Evolutionary conservation across 1,140 invertebrate species (phyloP).

Genomic region (Heliconius hewitsoni): DNA sequence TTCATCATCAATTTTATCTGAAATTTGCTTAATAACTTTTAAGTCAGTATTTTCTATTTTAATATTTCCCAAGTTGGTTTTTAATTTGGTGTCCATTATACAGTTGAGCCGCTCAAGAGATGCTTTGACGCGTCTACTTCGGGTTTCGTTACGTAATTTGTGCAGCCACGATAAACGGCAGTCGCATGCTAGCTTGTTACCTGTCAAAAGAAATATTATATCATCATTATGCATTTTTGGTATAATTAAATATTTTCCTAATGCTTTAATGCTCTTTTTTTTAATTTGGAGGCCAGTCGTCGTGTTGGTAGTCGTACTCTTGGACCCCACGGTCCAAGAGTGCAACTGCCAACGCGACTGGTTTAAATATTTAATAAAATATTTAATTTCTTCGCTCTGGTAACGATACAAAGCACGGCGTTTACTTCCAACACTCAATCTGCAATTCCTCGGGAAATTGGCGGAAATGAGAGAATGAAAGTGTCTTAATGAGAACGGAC

Average conservation of each 20-base stretch:
- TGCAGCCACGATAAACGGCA: slow-evolving; percentile 90
- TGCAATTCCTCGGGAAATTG: too few species aligned
- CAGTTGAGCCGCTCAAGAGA: slow-evolving; percentile 85
- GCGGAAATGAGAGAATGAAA: too few species aligned
- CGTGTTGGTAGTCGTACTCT: background rate
- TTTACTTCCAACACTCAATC: too few species aligned
- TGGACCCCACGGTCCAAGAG: too few species aligned
- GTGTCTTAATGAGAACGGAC: too few species aligned
- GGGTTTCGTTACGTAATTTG: slow-evolving; percentile 86
- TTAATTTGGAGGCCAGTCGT: too few species aligned
- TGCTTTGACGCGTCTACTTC: slow-evolving; percentile 84
- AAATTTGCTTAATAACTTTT: slow-evolving; percentile 50
- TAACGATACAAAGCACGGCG: too few species aligned
- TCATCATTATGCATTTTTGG: background rate
- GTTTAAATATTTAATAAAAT: too few species aligned
- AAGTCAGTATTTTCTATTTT: slow-evolving; percentile 50
- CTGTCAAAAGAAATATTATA: slow-evolving; percentile 76
- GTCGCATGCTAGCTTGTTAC: slow-evolving; percentile 89
- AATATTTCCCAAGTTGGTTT: slow-evolving; percentile 45
- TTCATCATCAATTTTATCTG: slow-evolving; percentile 60
- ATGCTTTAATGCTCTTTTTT: too few species aligned
- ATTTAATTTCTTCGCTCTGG: too few species aligned
- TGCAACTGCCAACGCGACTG: too few species aligned
- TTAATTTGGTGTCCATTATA: slow-evolving; percentile 81
- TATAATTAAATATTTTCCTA: too few species aligned